Percentiles rank a stretch among this genome's conserved stretches.
These are phyloP conservation scores for Holocentrus rufus DNA, from an alignment of 2,797 vertebrate species.

Conservation along the genomic window DNA sequence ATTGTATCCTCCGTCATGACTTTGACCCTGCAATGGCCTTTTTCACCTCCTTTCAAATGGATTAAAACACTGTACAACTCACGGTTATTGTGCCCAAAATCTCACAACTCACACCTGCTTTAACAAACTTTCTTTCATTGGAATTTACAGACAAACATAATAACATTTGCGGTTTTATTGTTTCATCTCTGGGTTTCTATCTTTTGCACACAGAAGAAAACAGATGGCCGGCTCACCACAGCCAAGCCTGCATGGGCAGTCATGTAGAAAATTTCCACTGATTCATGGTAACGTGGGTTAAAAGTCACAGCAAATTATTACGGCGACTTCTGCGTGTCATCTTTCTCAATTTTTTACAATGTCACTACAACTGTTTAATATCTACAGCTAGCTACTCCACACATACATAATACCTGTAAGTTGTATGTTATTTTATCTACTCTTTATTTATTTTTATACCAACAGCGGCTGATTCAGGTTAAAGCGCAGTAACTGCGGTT, in stretches of 20 bases:
- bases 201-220: slow-evolving; percentile 16
- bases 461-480: too few species aligned
- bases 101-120: not conserved
- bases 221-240: slow-evolving; percentile 51
- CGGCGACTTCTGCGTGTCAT: slow-evolving; percentile 11
- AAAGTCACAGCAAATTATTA: not conserved
- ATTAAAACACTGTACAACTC: too few species aligned
- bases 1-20: too few species aligned
- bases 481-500: too few species aligned
- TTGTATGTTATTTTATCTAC: too few species aligned
- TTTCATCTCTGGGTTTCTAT: not conserved
- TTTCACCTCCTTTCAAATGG: too few species aligned
- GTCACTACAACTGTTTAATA: not conserved
- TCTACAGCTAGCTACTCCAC: not conserved
- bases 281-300: slow-evolving; percentile 32
- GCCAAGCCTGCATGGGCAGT: slow-evolving; percentile 53
- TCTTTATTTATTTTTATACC: too few species aligned
- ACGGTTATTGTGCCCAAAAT: not conserved
- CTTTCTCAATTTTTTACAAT: not conserved
- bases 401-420: too few species aligned
- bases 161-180: not conserved
- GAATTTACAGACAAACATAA: slow-evolving; percentile 14
- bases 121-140: not conserved
- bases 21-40: too few species aligned
- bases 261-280: slow-evolving; percentile 43